Evolutionary conservation across 1,140 invertebrate genomes (phyloP), one percentile per base, ranked within the genome.

Genomic region (Plodia interpunctella): DNA sequence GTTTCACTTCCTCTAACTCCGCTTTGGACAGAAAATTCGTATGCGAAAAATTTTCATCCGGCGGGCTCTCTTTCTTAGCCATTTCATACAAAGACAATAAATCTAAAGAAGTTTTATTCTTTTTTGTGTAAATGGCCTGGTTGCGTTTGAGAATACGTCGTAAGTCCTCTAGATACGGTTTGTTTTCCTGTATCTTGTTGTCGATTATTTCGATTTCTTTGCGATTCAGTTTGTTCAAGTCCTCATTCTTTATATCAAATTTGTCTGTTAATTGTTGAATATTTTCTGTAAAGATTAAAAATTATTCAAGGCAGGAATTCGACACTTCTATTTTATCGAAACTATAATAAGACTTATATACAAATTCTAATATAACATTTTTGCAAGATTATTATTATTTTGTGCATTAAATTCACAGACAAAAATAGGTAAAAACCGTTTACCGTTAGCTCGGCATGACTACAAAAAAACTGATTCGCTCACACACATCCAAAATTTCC

Each of bases 161-260:
- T 0, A 88, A 59, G 44, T 85, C 85, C 0, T 86, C 76, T 6
- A 88, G 61, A 50, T 83, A 83, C 1, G 78, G 59, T 61, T 72
- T 73, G 58, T 88, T 86, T 54, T 78, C 79, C 0, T 68, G 38
- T 60, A 86, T 73, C 44, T 82, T 75, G 3, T 61, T 66, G 56
- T 86, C 85, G 8, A 88, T 85, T 25, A 88, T 83, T 74, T 88
- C 85, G 10, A 88, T 73, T 59, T 86, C 84, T 52, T 80, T 84
- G 9, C 81, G 74, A 19, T 74, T 82, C 1, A 82, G 35, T 57
- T 75, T 75, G 2, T 69, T 64, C 10, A 85, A 59, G 56, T 82
- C 83, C 19, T 78, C 76, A 17, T 80, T 63, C 6, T 55, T 51
- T 25, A 86, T 70, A 13, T 83, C 55, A 35, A 78, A 78, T 15